Conservation (phyloP, 2,113 vertebrate species). For the Callorhinus ursinus region DNA sequence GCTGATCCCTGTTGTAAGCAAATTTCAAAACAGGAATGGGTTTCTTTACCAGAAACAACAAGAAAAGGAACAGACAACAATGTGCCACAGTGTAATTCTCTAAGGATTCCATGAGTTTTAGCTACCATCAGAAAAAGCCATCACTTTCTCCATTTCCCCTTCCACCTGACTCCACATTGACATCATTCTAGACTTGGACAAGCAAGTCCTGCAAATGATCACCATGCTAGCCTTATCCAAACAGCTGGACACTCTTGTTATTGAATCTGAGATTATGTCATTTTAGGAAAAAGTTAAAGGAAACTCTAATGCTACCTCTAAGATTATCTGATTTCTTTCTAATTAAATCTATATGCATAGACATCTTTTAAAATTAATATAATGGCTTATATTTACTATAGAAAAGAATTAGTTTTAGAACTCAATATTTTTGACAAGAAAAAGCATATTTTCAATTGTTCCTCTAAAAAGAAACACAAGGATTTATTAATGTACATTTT, state of each 20-base stretch:
- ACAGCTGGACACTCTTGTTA: constrained; percentile 81
- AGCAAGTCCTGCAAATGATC: constrained; percentile 83
- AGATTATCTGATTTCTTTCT: constrained; percentile 85
- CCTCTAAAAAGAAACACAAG: constrained; percentile 87
- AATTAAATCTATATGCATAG: not conserved
- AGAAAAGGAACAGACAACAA: constrained; percentile 95
- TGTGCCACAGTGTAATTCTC: constrained; percentile 94
- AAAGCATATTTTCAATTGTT: constrained; percentile 87
- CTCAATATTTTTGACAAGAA: constrained; percentile 87
- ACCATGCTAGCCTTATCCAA: constrained; percentile 88
- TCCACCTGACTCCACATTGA: constrained; percentile 89
- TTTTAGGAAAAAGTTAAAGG: constrained; percentile 80
- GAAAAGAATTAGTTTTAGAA: constrained; percentile 86
- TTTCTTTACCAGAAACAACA: constrained; percentile 92
- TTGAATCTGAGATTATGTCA: constrained; percentile 76
- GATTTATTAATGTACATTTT: constrained; percentile 82
- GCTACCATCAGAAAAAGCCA: constrained; percentile 87
- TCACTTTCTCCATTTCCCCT: constrained; percentile 71
- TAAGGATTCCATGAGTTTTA: constrained; percentile 88
- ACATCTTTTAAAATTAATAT: not conserved
- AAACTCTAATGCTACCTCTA: constrained; percentile 93
- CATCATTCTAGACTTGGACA: constrained; percentile 89
- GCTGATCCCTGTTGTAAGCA: constrained; percentile 93
- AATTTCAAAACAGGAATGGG: constrained; percentile 95
- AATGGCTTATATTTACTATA: constrained; percentile 89